Percentiles rank a stretch among this genome's conserved stretches.
phyloP scores from a whole-genome alignment of 2,888 invertebrate genomes.

The Pseudanteris insignis region DNA sequence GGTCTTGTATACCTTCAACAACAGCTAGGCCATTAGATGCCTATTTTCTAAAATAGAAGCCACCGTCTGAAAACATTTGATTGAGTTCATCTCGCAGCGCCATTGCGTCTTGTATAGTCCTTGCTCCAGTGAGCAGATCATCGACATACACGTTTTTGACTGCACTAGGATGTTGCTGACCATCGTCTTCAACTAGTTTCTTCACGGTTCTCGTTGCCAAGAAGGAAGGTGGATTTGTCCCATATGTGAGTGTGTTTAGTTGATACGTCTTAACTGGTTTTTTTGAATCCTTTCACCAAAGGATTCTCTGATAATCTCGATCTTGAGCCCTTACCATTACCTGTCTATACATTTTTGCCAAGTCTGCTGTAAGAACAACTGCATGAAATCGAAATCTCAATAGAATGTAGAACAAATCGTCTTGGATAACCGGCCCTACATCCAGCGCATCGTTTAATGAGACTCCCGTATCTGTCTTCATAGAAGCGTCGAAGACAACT shows the following conservation, averaged over 20 bases:
- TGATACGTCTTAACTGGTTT: slow-evolving; percentile 1
- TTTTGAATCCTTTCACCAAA: slow-evolving; percentile 46
- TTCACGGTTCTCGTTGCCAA: neutral
- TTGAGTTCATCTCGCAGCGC: neutral
- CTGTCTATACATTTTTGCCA: slow-evolving; percentile 53
- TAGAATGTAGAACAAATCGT: slow-evolving; percentile 23
- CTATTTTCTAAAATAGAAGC: neutral
- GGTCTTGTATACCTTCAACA: neutral
- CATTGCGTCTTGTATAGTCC: neutral
- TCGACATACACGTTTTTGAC: neutral
- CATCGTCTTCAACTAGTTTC: neutral
- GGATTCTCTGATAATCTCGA: slow-evolving; percentile 46
- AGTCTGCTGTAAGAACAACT: slow-evolving; percentile 47
- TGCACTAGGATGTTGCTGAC: neutral
- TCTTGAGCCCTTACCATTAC: slow-evolving; percentile 28
- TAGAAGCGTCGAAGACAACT: slow-evolving; percentile 13
- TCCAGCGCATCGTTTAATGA: slow-evolving; percentile 43
- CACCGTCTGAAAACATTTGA: neutral
- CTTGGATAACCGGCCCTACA: slow-evolving; percentile 42
- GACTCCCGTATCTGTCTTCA: slow-evolving; percentile 12
- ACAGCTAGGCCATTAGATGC: neutral
- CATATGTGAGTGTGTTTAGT: slow-evolving; percentile 7
- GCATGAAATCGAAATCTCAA: slow-evolving; percentile 29
- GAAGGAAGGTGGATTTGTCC: neutral
- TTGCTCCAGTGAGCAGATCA: neutral